Evolutionary conservation across 2,888 invertebrate species (phyloP).

Genomic region (Caenorhabditis macrosperma): DNA sequence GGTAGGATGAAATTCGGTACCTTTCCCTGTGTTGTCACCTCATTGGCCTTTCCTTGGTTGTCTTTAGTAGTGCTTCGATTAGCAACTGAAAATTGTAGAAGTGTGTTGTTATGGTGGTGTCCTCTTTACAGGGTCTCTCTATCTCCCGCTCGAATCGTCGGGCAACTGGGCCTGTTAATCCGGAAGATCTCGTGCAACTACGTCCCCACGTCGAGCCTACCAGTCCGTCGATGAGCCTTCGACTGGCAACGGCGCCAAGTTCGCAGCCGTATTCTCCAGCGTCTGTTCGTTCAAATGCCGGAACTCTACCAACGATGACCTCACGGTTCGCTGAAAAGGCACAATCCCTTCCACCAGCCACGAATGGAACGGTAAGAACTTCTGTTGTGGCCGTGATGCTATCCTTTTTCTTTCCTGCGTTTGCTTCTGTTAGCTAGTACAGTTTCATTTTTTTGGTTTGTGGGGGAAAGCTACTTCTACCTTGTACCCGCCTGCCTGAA

Average conservation of each 20-base stretch:
- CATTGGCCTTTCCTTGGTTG: constrained; percentile 3
- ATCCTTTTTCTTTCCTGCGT: constrained; percentile 17
- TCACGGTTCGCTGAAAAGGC: constrained; percentile 54
- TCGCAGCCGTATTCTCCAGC: constrained; percentile 49
- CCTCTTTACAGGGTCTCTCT: constrained; percentile 64
- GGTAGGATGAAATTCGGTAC: constrained; percentile 44
- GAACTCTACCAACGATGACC: constrained; percentile 50
- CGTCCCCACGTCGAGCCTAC: constrained; percentile 13
- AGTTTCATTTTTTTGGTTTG: neutral
- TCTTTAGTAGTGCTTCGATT: constrained; percentile 18
- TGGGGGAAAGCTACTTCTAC: neutral
- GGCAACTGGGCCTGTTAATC: constrained; percentile 76
- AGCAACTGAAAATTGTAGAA: constrained; percentile 6
- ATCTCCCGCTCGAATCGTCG: constrained; percentile 72
- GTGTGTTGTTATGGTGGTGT: constrained; percentile 21
- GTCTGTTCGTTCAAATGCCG: constrained; percentile 34
- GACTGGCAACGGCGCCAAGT: constrained; percentile 27
- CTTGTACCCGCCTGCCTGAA: neutral
- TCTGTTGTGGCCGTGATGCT: no score
- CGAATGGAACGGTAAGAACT: constrained; percentile 36
- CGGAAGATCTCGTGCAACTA: constrained; percentile 66
- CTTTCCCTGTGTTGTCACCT: neutral
- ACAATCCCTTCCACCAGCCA: constrained; percentile 41
- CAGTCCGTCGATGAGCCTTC: constrained; percentile 39
- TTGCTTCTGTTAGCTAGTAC: constrained; percentile 11